phyloP scores from a whole-genome alignment of 2,888 invertebrate genomes.

The Cosmia trapezina region DNA sequence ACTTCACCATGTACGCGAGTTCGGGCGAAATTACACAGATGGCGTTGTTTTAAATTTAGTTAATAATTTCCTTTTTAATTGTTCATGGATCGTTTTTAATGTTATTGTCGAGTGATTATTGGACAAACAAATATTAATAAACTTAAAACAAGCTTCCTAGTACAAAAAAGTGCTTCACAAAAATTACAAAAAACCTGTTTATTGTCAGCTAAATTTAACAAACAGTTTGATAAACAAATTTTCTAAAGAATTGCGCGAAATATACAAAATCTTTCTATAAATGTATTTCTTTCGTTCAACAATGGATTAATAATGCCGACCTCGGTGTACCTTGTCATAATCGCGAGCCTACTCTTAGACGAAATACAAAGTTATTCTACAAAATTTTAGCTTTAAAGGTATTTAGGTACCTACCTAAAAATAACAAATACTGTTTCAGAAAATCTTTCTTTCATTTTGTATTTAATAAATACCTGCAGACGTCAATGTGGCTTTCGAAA shows the following conservation, averaged over 20 bases:
- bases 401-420: no score
- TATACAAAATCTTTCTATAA: background rate
- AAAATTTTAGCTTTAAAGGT: constrained; percentile 63
- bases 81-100: background rate
- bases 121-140: background rate
- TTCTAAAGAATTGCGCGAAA: background rate
- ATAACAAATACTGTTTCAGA: constrained; percentile 61
- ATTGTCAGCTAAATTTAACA: background rate
- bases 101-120: background rate
- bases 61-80: background rate
- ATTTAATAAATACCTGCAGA: constrained; percentile 22
- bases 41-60: constrained; percentile 65
- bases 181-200: background rate
- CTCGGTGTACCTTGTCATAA: constrained; percentile 58
- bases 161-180: background rate
- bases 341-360: constrained; percentile 57
- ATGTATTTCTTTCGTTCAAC: background rate
- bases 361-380: constrained; percentile 61
- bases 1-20: constrained; percentile 57
- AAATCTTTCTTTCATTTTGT: constrained; percentile 45
- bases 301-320: constrained; percentile 25
- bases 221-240: background rate
- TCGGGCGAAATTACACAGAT: constrained; percentile 66
- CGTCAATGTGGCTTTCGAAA: background rate
- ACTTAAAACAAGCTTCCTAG: background rate